Evolutionary conservation across 1,140 invertebrate genomes (phyloP).

Genomic region (Archegozetes longisetosus): DNA sequence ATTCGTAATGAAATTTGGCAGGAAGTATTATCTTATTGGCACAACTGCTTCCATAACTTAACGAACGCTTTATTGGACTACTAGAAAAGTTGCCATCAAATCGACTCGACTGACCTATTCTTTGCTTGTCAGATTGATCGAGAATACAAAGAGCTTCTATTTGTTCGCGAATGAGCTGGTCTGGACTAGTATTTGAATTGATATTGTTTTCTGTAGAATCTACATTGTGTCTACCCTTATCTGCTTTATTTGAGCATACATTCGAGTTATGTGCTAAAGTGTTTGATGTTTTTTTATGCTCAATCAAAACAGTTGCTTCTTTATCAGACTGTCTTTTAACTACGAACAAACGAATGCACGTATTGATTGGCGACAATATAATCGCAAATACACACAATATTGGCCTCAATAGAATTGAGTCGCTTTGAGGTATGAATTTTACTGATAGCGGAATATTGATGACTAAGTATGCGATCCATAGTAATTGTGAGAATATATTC

Average conservation of each 20-base stretch:
- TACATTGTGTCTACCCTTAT: neutral
- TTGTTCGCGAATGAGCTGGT: neutral
- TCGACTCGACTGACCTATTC: neutral
- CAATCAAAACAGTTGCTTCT: neutral
- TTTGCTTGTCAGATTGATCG: neutral
- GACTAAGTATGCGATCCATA: no score
- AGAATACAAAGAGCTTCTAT: neutral
- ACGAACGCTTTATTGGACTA: neutral
- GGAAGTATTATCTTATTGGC: neutral
- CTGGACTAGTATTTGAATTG: neutral
- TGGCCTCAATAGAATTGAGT: no score
- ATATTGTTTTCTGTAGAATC: neutral
- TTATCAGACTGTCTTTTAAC: no score
- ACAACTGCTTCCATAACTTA: no score
- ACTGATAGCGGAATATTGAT: no score
- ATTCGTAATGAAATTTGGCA: neutral
- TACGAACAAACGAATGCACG: no score
- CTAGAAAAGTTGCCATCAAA: neutral
- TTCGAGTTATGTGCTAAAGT: neutral
- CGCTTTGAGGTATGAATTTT: no score
- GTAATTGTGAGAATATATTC: no score
- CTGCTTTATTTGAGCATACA: neutral
- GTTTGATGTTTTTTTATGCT: neutral
- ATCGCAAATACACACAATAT: no score
- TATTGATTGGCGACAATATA: no score